Evolutionary conservation across 2,888 invertebrate species (phyloP).

Genomic region (Polietes domitor): DNA sequence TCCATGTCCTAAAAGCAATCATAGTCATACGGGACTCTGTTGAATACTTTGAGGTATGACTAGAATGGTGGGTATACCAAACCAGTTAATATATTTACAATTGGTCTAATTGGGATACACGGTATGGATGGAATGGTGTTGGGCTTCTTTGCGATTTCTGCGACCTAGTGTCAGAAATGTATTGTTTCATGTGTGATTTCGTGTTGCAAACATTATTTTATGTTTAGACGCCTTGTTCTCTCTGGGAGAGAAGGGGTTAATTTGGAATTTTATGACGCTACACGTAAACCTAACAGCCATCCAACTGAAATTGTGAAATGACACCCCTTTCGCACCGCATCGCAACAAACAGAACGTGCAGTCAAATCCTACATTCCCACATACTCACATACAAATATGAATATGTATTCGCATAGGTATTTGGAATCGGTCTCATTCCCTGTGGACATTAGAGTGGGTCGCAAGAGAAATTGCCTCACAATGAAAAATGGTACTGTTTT

Average conservation of each 20-base stretch:
- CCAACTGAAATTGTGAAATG: constrained; percentile 34
- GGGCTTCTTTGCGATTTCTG: not conserved
- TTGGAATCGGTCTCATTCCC: not conserved
- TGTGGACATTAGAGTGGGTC: not conserved
- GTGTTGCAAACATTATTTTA: constrained; percentile 1
- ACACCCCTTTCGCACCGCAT: constrained; percentile 20
- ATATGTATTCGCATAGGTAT: not conserved
- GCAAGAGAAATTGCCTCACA: no score
- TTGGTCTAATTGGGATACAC: no score
- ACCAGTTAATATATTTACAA: no score
- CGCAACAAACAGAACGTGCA: not conserved
- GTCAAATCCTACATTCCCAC: not conserved
- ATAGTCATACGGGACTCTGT: no score
- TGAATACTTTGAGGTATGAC: no score
- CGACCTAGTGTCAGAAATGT: not conserved
- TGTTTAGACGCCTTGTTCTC: not conserved
- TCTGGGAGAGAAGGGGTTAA: not conserved
- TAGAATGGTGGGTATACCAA: no score
- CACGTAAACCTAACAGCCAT: constrained; percentile 47
- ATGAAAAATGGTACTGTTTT: no score
- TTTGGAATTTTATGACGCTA: constrained; percentile 52
- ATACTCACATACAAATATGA: not conserved
- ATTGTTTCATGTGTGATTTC: constrained; percentile 3
- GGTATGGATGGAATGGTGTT: no score
- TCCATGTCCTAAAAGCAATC: no score